Evolutionary conservation across 2,888 invertebrate genomes (phyloP).

Genomic region (Lithophane semibrunnea): DNA sequence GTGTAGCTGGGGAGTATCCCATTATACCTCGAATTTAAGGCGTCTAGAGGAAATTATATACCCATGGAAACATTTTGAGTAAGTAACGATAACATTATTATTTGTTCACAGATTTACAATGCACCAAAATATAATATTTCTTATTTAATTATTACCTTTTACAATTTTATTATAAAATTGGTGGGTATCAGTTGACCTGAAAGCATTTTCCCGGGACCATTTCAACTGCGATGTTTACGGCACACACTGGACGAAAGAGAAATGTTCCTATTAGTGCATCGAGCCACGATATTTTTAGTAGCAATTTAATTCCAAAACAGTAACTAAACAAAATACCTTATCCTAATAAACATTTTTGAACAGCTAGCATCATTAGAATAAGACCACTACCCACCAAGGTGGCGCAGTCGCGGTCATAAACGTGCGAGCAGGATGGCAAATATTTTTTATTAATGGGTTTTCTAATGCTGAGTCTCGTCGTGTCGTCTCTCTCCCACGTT

Average conservation of each 20-base stretch:
- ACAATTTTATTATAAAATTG: constrained; percentile 52
- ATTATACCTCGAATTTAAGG: not conserved
- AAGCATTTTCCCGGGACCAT: constrained; percentile 51
- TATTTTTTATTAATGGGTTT: constrained; percentile 1
- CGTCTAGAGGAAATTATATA: constrained; percentile 6
- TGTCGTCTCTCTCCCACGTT: not conserved
- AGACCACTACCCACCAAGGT: not conserved
- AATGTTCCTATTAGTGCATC: constrained; percentile 74
- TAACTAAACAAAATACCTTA: not conserved
- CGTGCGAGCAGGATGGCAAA: not conserved
- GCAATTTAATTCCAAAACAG: constrained; percentile 4
- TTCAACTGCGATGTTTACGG: constrained; percentile 75
- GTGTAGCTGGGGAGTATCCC: no score
- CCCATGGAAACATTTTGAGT: constrained; percentile 3
- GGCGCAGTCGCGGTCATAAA: constrained; percentile 1
- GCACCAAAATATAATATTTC: constrained; percentile 23
- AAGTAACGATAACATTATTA: constrained; percentile 12
- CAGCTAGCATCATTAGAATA: constrained; percentile 5
- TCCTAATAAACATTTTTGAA: constrained; percentile 15
- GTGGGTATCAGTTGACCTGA: constrained; percentile 47
- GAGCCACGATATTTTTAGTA: constrained; percentile 21
- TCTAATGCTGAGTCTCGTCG: not conserved
- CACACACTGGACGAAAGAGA: constrained; percentile 87
- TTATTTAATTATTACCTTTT: constrained; percentile 56
- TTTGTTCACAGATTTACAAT: constrained; percentile 18